Evolutionary conservation across 2,113 vertebrate species (phyloP), one percentile per base, ranked within the genome.

Genomic region (Lanius ludovicianus): DNA sequence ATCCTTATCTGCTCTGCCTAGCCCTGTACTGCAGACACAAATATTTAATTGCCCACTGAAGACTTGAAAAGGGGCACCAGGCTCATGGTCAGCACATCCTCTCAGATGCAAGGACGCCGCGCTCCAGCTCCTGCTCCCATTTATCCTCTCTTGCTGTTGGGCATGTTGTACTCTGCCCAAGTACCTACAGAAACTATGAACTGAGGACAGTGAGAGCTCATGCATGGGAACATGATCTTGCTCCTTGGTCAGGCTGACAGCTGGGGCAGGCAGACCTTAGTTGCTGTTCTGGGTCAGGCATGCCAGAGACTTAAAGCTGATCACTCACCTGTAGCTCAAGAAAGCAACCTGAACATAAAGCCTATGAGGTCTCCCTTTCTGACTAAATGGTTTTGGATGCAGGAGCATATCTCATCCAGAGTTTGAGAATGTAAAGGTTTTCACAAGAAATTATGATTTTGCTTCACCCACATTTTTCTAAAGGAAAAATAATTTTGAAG

Each of bases 141-240:
- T 56, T 81, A 78, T 8, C 12, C 16, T 67, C 50, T 57, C 55
- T 44, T 62, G 46, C 46, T 89, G n/a, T n/a, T n/a, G 68, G 62
- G 19, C 25, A n/a, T 14, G 5, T 25, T 84, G 42, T 47, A 39
- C 30, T 89, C 68, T 65, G 46, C 28, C 3, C 18, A 60, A 64
- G 39, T 21, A 63, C 39, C 37, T 44, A 47, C 10, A 86, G 44
- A 84, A 86, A 74, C 10, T 6, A 7, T 6, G 27, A 57, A 56
- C 46, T 20, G 41, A 76, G 30, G 37, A 86, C 57, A 65, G 41
- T 0, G 18, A 87, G 60, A 84, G 35, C 17, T 62, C 41, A 12
- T 0, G 5, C 0, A 1, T 14, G 19, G 68, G 47, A 84, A 89
- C 15, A 21, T 73, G 63, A 47, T 65, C 35, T 37, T 1, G 2